phyloP scores from a whole-genome alignment of 2,797 vertebrate genomes.

The Ctenochaetus hawaiiensis region DNA sequence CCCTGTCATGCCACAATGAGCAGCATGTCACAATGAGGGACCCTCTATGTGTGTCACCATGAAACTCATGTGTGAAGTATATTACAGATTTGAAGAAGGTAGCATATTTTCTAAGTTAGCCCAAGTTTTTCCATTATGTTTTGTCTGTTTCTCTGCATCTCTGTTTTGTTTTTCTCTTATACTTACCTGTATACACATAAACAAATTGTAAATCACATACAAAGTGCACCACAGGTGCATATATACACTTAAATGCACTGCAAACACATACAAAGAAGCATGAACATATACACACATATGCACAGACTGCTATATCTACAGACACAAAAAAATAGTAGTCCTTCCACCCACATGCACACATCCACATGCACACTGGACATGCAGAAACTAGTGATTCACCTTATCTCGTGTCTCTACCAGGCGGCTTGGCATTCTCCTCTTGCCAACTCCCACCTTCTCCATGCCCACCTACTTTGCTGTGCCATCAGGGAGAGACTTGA shows the following conservation, averaged over 20 bases:
- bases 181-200: not conserved
- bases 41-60: constrained; percentile 71
- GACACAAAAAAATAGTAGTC: not conserved
- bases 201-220: no score
- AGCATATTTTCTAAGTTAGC: constrained; percentile 8
- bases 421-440: constrained; percentile 39
- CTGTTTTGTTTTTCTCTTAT: not conserved
- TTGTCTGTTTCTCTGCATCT: not conserved
- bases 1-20: constrained; percentile 61
- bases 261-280: not conserved
- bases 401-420: constrained; percentile 16
- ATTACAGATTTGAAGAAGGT: constrained; percentile 54
- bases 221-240: not conserved
- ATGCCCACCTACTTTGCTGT: constrained; percentile 77
- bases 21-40: constrained; percentile 65
- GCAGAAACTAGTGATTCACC: not conserved
- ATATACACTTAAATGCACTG: not conserved
- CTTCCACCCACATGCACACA: not conserved
- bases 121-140: constrained; percentile 4
- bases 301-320: not conserved
- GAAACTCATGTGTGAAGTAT: constrained; percentile 27
- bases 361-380: not conserved
- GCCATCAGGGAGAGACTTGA: constrained; percentile 82
- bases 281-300: not conserved
- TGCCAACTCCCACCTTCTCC: constrained; percentile 63